These are phyloP conservation scores for Chrysopilus asiliformis DNA, from an alignment of 2,888 invertebrate genomes.

Conservation along the genomic window DNA sequence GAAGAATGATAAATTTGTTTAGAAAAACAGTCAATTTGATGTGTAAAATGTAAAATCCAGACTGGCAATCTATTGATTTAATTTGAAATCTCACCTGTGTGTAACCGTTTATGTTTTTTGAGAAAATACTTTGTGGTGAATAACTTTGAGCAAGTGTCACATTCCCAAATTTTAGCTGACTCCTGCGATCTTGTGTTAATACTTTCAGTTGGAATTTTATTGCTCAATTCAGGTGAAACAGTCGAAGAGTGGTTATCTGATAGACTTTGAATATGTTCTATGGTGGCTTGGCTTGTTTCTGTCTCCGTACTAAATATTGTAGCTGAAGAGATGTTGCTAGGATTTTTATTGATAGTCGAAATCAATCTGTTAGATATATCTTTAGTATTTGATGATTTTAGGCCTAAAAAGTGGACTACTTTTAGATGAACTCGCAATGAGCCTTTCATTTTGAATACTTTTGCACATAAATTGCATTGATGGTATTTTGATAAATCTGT, in stretches of 20 bases:
- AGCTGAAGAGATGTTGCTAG: no score
- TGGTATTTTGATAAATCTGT: no score
- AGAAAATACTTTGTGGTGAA: slow-evolving; percentile 83
- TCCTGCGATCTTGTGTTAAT: slow-evolving; percentile 24
- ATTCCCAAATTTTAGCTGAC: slow-evolving; percentile 72
- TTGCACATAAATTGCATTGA: slow-evolving; percentile 64
- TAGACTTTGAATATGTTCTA: no score
- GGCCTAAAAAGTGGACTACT: slow-evolving; percentile 50
- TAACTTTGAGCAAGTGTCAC: slow-evolving; percentile 69
- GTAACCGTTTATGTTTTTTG: slow-evolving; percentile 76
- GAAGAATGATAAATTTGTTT: no score
- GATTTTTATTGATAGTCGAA: neutral
- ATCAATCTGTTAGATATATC: slow-evolving; percentile 6
- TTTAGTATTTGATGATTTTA: slow-evolving; percentile 17
- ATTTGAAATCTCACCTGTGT: slow-evolving; percentile 48
- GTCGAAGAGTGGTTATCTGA: neutral
- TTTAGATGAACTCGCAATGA: slow-evolving; percentile 69
- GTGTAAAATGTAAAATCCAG: slow-evolving; percentile 8
- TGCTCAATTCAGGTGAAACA: neutral
- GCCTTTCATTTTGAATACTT: slow-evolving; percentile 69
- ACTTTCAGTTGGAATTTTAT: neutral
- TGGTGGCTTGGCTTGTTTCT: neutral
- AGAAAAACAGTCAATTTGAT: slow-evolving; percentile 1
- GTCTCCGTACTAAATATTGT: neutral
- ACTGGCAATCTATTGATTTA: no score